Evolutionary conservation across 2,888 invertebrate species (phyloP), one percentile per base, ranked within the genome.

Genomic region (Steinernema scapterisci): DNA sequence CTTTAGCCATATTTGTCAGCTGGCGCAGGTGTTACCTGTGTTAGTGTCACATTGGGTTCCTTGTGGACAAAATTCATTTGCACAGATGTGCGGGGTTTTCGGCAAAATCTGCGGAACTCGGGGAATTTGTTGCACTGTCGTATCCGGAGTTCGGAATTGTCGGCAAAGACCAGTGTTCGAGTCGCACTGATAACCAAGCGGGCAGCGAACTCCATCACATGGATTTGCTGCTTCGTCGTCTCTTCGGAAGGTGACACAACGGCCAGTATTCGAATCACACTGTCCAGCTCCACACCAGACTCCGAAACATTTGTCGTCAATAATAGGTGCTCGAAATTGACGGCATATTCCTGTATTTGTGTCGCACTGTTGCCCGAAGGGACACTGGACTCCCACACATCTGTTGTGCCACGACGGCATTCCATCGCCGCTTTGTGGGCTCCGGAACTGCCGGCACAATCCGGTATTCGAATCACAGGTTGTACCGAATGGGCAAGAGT

Each of bases 31-130:
- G n/a, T n/a, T 56, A 72, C 73, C 75, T 73, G 75, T 73, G 27
- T 75, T 75, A 2, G 74, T 21, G 38, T 75, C 75, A 27, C 75
- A 75, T 25, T 31, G 27, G 31, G 75, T 75, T 38, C 74, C 77
- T 13, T 51, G 79, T 16, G 77, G 78, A n/a, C 77, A 77, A 9
- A 70, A 75, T 45, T 79, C 74, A 25, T 78, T 70, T 6, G n/a
- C 45, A 52, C 77, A 77, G 52, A 25, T 46, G 25, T 77, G 70
- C 1, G 51, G 9, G 7, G 38, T 73, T 16, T 6, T 5, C 19
- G 27, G 54, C 1, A 70, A 25, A 70, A 71, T 25, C n/a, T 44
- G 27, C 6, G 73, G 43, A 70, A 63, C 73, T n/a, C 73, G 73
- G n/a, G 54, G 54, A 21, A 52, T 54, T 13, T 44, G 63, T 45